These are phyloP conservation scores for Pardalotus punctatus DNA, from an alignment of 2,113 vertebrate species.

Conservation along the genomic window DNA sequence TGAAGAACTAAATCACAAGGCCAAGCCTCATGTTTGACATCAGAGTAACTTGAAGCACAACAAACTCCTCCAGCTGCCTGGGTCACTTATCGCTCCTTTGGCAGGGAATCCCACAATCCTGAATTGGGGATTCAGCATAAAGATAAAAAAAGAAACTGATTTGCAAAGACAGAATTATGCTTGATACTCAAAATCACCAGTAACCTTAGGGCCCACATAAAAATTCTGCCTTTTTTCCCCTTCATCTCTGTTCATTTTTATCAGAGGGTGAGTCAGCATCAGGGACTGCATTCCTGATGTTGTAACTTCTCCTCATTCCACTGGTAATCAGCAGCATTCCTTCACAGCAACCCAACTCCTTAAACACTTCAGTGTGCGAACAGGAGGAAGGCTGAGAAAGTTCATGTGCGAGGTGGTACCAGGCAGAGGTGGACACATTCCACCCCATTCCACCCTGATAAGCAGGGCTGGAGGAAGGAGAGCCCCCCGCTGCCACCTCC, in stretches of 20 bases:
- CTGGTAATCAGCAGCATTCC: slow-evolving; percentile 59
- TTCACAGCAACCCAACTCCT: slow-evolving; percentile 18
- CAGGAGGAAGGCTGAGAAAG: slow-evolving; percentile 22
- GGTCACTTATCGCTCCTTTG: background rate
- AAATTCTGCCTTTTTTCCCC: background rate
- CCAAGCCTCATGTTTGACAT: background rate
- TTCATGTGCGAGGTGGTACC: slow-evolving; percentile 68
- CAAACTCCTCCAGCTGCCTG: background rate
- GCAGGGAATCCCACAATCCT: background rate
- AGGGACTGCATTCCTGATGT: background rate
- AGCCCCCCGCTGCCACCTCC: background rate
- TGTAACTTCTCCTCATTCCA: slow-evolving; percentile 35
- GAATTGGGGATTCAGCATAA: background rate
- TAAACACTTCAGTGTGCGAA: background rate
- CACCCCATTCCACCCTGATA: slow-evolving; percentile 39
- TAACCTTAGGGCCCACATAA: background rate
- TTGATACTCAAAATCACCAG: background rate
- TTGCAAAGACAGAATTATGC: background rate
- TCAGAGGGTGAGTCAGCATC: slow-evolving; percentile 47
- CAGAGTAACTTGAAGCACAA: background rate
- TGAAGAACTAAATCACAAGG: background rate
- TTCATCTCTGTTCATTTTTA: slow-evolving; percentile 2
- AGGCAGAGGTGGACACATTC: slow-evolving; percentile 68
- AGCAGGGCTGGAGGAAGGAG: background rate
- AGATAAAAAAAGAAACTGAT: background rate